Conservation (phyloP, 2,888 invertebrate species). For the Caenorhabditis sp. region DNA sequence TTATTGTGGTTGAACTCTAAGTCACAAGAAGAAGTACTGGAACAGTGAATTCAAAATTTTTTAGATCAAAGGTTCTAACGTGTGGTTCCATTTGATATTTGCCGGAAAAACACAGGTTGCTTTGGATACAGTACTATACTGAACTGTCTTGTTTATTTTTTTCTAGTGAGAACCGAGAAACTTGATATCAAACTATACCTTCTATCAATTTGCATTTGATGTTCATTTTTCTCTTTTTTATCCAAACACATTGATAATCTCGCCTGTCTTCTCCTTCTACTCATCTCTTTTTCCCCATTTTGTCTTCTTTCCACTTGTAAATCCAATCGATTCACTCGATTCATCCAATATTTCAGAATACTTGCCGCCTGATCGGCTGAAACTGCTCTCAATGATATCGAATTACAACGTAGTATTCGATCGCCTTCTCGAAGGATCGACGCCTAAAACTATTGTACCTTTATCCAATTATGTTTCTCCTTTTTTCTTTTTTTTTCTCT, state of each 20-base stretch:
- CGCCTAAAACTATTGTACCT: constrained; percentile 13
- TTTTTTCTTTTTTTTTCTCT: not conserved
- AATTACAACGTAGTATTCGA: constrained; percentile 24
- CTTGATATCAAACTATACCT: not conserved
- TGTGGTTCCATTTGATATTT: too few relatives aligned
- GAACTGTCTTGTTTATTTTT: too few relatives aligned
- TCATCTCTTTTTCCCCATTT: constrained; percentile 30
- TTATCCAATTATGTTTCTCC: not conserved
- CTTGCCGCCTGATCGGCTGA: constrained; percentile 35
- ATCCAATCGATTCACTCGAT: constrained; percentile 9
- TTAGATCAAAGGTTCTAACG: too few relatives aligned
- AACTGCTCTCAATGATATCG: constrained; percentile 17
- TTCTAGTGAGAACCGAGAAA: too few relatives aligned
- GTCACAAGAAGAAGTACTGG: too few relatives aligned
- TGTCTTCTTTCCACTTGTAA: constrained; percentile 15
- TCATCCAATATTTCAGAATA: constrained; percentile 29
- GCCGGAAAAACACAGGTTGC: too few relatives aligned
- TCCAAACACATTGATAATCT: constrained; percentile 36
- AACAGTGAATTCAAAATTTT: too few relatives aligned
- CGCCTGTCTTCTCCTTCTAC: constrained; percentile 23
- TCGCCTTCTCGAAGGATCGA: constrained; percentile 21
- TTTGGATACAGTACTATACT: too few relatives aligned
- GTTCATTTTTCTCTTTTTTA: constrained; percentile 16
- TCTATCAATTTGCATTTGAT: not conserved
- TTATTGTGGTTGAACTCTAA: too few relatives aligned